Evolutionary conservation across 2,113 vertebrate species (phyloP), one percentile per base, ranked within the genome.

Genomic region (Petrocephalus microphthalmus): DNA sequence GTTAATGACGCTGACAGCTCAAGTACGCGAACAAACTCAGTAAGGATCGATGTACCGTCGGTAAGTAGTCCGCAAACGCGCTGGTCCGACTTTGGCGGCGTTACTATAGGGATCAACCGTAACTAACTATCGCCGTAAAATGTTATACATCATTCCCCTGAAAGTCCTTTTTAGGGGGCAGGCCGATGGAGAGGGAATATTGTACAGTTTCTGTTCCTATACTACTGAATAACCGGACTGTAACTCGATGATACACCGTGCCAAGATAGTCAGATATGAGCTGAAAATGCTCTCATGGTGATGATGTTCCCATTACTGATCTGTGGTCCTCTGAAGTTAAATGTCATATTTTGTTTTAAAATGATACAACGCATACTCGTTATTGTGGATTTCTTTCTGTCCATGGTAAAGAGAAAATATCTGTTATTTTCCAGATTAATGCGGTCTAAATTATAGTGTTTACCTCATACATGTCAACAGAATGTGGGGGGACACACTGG

Each of bases 201-300:
- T 17, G 49, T 19, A 13, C 42, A 45, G n/a, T n/a, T 17, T n/a
- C 17, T 33, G 22, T 52, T 88, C 64, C 22, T 47, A 22, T 56
- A 4, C 17, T 83, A 57, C 25, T 45, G 15, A 33, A 84, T 60
- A 37, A 82, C n/a, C 37, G 7, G 3, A 49, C 5, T 49, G 53
- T 88, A 64, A 88, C 37, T 57, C n/a, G 84, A 84, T 67, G 84
- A 37, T 33, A 33, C 56, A 25, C n/a, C n/a, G n/a, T 29, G 45
- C 42, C 57, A n/a, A 84, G 25, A 82, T 67, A 84, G 53, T 42
- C 13, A 10, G 71, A 6, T n/a, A n/a, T 74, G 25, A 51, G 82
- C 19, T 84, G 29, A 5, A 84, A 84, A 60, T 45, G 22, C 2
- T 67, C n/a, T 13, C 60, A n/a, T 67, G 60, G 8, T 64, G 60